Evolutionary conservation across 2,797 vertebrate genomes (phyloP).

Genomic region (Acanthurus leucopareius): DNA sequence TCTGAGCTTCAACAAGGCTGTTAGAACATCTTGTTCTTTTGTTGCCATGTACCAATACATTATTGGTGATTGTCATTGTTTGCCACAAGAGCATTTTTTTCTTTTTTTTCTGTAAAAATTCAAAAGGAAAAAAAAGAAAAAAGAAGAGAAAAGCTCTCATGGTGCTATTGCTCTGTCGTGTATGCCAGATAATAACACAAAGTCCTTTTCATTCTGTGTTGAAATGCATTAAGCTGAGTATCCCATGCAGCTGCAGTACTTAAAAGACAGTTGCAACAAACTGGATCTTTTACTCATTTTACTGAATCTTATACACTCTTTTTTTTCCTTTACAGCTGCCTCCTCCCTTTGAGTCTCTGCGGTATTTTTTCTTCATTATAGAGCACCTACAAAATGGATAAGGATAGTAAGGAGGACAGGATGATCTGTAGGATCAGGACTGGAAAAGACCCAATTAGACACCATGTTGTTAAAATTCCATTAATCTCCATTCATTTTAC

Average conservation of each 20-base stretch:
- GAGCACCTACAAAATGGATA: too few species aligned
- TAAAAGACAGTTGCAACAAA: conserved; percentile 4
- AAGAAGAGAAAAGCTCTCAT: conserved; percentile 27
- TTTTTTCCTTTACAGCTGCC: too few species aligned
- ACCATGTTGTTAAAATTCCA: neutral
- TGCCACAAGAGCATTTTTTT: conserved; percentile 56
- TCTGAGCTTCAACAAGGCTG: conserved; percentile 40
- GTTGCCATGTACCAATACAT: conserved; percentile 55
- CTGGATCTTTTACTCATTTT: conserved; percentile 1
- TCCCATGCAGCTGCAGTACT: neutral
- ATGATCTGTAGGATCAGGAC: neutral
- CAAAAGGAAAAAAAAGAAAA: conserved; percentile 5
- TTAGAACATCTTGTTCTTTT: conserved; percentile 63
- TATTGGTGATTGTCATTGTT: conserved; percentile 62
- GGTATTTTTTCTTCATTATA: too few species aligned
- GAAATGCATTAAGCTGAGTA: conserved; percentile 28
- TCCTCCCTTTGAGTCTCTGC: too few species aligned
- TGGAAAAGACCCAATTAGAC: neutral
- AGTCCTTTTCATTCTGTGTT: conserved; percentile 31
- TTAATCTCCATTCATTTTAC: neutral
- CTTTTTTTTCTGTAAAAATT: conserved; percentile 10
- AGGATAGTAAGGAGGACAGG: too few species aligned
- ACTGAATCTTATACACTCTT: too few species aligned
- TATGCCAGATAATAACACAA: conserved; percentile 37
- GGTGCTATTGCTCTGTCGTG: conserved; percentile 28